A percentile compares a stretch with the other conserved stretches of the same genome.
These are phyloP conservation scores for Agrochola litura DNA, from an alignment of 2,888 invertebrate species.

Conservation along the genomic window DNA sequence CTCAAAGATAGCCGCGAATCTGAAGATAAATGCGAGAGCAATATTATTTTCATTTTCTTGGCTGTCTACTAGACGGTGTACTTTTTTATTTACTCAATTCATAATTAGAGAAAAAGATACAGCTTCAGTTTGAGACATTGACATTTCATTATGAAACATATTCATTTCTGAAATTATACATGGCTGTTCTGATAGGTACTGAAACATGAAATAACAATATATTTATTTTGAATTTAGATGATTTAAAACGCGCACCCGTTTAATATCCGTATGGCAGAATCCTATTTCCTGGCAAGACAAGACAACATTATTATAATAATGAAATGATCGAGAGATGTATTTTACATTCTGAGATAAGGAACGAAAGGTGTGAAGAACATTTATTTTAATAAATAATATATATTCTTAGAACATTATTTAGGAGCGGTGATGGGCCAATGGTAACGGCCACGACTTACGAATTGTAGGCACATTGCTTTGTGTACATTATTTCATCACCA, in stretches of 20 bases:
- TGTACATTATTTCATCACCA: not conserved
- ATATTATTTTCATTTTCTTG: not conserved
- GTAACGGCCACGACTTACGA: not conserved
- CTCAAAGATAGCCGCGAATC: not conserved
- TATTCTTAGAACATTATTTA: not conserved
- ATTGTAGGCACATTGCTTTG: no score
- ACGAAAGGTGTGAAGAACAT: not conserved
- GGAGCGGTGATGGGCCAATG: not conserved
- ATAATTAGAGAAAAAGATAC: no score
- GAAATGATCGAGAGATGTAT: constrained; percentile 65
- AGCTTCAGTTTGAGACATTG: not conserved
- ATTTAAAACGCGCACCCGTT: constrained; percentile 48
- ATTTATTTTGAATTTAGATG: constrained; percentile 56
- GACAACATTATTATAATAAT: constrained; percentile 70
- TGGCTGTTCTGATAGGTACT: not conserved
- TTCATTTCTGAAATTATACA: not conserved
- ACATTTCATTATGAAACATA: not conserved
- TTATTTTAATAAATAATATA: not conserved
- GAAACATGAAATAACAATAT: constrained; percentile 29
- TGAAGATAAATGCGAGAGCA: not conserved
- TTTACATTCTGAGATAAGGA: constrained; percentile 35
- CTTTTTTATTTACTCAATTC: no score
- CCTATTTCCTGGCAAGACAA: constrained; percentile 75
- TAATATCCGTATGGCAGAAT: constrained; percentile 68
- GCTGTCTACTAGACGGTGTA: no score